Evolutionary conservation across 2,888 invertebrate genomes (phyloP), one percentile per base, ranked within the genome.

Genomic region (Anthrax anthrax): DNA sequence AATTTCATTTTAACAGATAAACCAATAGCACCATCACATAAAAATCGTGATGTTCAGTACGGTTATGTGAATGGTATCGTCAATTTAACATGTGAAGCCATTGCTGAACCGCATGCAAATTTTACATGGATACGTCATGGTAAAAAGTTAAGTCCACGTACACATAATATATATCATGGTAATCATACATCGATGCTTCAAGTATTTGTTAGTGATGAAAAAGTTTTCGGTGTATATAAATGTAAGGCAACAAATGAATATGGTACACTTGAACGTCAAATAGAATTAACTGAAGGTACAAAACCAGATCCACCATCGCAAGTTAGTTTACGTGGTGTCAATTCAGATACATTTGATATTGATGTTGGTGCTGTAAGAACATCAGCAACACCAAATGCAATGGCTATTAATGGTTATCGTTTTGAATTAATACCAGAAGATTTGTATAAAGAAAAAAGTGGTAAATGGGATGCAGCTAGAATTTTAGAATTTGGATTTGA

Each of bases 31-130:
- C 59, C 61, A 3, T 39, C 45, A 29, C 54, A 57, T 45, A 58
- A 58, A 27, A 57, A 60, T 10, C 59, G 60, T 47, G 54, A 57
- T 8, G 57, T 58, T 23, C 59, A 62, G 47, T 67, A 62, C 42
- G 65, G 63, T 9, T 69, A 64, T 44, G 55, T 75, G 42, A 71
- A 71, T 37, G 77, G 77, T 17, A 64, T 62, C 29, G 73, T 72
- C 3, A 75, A 75, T 58, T 65, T 80, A 48, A 73, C 73, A 14
- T 80, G 80, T 62, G 65, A 71, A 56, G 75, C 72, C 44, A 67
- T 70, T 50, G 73, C 73, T 6, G 73, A 72, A 56, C 76, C 76
- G 1, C 64, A 69, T 16, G 72, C 75, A n/a, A 69, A 64, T 42
- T 76, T 75, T 53, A 67, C 66, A 42, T 76, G 76, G 76, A 60